Base-by-base conservation (phyloP, 2,888 invertebrate species). In the Eilema griseolum region DNA sequence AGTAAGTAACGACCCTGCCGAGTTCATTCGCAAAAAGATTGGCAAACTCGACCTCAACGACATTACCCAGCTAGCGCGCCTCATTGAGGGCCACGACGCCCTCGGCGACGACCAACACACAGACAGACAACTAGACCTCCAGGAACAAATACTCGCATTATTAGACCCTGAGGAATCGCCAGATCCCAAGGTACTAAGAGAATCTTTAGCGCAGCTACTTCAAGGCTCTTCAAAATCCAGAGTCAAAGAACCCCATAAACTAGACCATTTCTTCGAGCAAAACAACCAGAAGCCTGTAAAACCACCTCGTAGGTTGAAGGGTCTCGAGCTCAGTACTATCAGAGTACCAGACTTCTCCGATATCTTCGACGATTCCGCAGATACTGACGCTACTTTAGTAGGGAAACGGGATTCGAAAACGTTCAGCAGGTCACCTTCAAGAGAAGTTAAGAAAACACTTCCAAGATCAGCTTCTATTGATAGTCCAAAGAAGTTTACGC, bases 1-100 rank as follows among this genome's bases (percentile, higher is more conserved):
- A 89, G 95, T 95, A 94, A 95, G 95, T 95, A 94, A 82, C 77
- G 93, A 93, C 65, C 86, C 92, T 3, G 90, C 90, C 8, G 95
- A 94, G 71, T 91, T 90, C 78, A 90, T 94, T 66, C 88, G 92
- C 74, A 90, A 89, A 85, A 89, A 91, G 83, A 92, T 94, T 79
- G 94, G 92, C 63, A 91, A 90, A 81, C 87, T 95, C 72, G 90
- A 93, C 74, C 89, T 95, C 75, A 90, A 93, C 67, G 93, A 94
- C 69, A 91, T 95, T 67, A 91, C 92, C 2, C 88, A 90, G 66
- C 84, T 95, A 66, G 93, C 93, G 23, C 89, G 91, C 10, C 92
- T 94, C 64, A 90, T 94, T 5, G 93, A 94, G 64, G 93, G 93
- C 2, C 93, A 92, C 76, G 94, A 93, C 75, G 83, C 86, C 1